A percentile compares a stretch with the other conserved stretches of the same genome.
Evolutionary conservation across 2,797 vertebrate genomes (phyloP).

Genomic region (Chloroceryle amazona): DNA sequence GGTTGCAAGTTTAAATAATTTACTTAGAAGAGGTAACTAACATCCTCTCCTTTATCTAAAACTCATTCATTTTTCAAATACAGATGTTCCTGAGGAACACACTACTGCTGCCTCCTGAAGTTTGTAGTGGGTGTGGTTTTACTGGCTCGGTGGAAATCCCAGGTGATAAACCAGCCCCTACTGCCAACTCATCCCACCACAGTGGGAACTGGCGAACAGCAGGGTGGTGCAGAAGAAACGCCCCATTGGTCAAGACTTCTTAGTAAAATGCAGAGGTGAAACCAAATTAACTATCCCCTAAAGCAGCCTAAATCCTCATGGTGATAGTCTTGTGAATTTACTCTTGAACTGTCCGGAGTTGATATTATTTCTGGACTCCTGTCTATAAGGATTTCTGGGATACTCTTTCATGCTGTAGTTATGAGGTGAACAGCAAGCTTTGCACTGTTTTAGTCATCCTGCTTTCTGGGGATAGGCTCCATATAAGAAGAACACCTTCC

Average conservation of each 20-base stretch:
- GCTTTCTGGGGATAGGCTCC: neutral
- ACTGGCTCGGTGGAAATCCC: neutral
- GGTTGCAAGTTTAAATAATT: conserved; percentile 74
- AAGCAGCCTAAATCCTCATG: neutral
- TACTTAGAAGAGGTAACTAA: conserved; percentile 57
- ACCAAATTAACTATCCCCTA: neutral
- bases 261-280: neutral
- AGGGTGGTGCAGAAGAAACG: neutral
- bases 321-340: neutral
- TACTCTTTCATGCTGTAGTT: neutral
- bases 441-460: neutral
- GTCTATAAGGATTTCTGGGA: neutral
- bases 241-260: neutral
- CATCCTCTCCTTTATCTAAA: conserved; percentile 24
- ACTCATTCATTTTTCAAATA: conserved; percentile 54
- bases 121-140: neutral
- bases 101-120: neutral
- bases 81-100: conserved; percentile 25
- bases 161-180: neutral
- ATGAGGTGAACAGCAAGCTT: neutral
- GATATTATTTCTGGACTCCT: neutral
- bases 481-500: neutral
- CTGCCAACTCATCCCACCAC: neutral
- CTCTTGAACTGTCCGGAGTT: neutral
- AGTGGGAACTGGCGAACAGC: neutral